Evolutionary conservation across 2,113 vertebrate species (phyloP).

Genomic region (Edolisoma coerulescens): DNA sequence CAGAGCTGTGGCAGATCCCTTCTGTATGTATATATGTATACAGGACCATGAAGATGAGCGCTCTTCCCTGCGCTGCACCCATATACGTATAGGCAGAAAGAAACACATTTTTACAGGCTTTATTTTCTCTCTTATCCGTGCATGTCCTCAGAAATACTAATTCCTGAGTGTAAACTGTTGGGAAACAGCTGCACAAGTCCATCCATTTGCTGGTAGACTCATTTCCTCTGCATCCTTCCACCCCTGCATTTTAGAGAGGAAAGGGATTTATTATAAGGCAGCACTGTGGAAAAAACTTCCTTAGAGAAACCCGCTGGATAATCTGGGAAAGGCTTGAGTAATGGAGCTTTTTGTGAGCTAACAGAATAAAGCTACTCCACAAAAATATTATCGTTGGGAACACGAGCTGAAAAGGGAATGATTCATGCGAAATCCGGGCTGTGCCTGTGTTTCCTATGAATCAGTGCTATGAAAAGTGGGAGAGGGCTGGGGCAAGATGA

Average conservation of each 20-base stretch:
- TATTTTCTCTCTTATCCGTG: neutral
- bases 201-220: neutral
- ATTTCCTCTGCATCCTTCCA: neutral
- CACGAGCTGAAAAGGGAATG: constrained; percentile 40
- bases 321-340: constrained; percentile 52
- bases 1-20: neutral
- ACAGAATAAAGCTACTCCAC: constrained; percentile 44
- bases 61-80: neutral
- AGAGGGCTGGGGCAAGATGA: constrained; percentile 2
- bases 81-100: accelerated
- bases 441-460: constrained; percentile 17
- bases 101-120: neutral
- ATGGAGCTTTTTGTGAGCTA: constrained; percentile 54
- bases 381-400: constrained; percentile 44
- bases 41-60: neutral
- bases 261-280: constrained; percentile 33
- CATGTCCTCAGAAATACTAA: neutral
- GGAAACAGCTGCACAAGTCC: neutral
- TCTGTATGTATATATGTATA: neutral
- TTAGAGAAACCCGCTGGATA: constrained; percentile 28
- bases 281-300: constrained; percentile 32
- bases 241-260: constrained; percentile 34
- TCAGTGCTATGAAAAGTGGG: constrained; percentile 11
- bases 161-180: neutral
- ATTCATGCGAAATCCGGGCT: constrained; percentile 52